Evolutionary conservation across 2,888 invertebrate species (phyloP), one percentile per base, ranked within the genome.

Genomic region (Ellobium chinense): DNA sequence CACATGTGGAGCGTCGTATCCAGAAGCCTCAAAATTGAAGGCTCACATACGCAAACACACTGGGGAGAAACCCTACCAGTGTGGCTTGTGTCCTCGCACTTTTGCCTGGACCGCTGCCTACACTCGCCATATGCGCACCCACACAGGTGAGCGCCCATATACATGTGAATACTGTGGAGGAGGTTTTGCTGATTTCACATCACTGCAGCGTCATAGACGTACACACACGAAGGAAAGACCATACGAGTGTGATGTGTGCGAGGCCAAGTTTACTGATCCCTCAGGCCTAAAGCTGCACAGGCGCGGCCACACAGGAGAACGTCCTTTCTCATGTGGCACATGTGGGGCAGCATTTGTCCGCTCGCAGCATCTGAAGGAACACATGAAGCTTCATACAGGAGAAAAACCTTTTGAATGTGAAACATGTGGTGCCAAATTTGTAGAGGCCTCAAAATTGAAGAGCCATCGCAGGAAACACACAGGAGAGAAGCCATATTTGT

Each of bases 121-220:
- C 34, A 66, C 72, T 36, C 46, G 79, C 9, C 83, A 83, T 60
- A 66, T 76, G 60, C 75, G 81, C 5, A 83, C 73, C 31, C 83
- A 83, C 60, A 81, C 79, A 34, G 83, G 83, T 9, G 78, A 83
- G 29, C 68, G 75, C 18, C 81, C 81, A 2, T 79, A 79, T 36
- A 83, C 73, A 9, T 83, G 83, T 79, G 83, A 81, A 24, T 66
- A 56, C 34, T 83, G 83, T 76, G 78, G 75, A 31, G 24, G 65
- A 4, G 36, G 60, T n/a, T 83, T 83, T 56, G 56, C 75, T 29
- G 77, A 83, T 36, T 68, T 77, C 18, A 79, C 78, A 31, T 70
- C 83, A 1, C 62, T 81, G 34, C 78, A 79, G 37, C 75, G 83
- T n/a, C 83, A 83, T 29, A 63, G 39, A 29, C 63, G 79, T 4